A percentile compares a stretch with the other conserved stretches of the same genome.
Evolutionary conservation across 2,888 invertebrate genomes (phyloP).

Genomic region (Hybos culiciformis): DNA sequence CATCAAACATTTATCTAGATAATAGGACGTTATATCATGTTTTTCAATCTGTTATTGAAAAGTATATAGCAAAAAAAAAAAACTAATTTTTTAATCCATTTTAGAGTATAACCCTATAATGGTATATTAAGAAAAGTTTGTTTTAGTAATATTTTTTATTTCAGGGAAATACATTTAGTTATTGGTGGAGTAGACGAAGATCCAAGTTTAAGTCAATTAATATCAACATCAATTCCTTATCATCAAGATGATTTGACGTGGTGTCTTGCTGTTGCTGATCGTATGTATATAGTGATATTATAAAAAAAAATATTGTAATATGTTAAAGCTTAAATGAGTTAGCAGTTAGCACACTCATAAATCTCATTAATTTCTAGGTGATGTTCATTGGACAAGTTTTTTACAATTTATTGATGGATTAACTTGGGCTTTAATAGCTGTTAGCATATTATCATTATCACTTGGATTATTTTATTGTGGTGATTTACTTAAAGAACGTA

Average conservation of each 20-base stretch:
- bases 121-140: no score
- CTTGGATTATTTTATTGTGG: not conserved
- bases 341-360: no score
- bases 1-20: conserved; percentile 22
- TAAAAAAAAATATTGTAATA: no score
- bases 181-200: conserved; percentile 33
- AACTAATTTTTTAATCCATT: no score
- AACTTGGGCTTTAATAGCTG: conserved; percentile 1
- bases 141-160: not conserved
- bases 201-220: conserved; percentile 25
- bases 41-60: conserved; percentile 27
- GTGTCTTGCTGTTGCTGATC: conserved; percentile 29
- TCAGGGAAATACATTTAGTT: conserved; percentile 28
- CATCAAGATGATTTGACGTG: conserved; percentile 34
- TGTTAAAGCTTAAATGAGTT: no score
- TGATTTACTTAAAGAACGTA: not conserved
- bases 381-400: conserved; percentile 2
- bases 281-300: no score
- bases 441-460: not conserved
- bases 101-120: no score
- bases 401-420: conserved; percentile 1
- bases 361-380: no score
- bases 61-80: conserved; percentile 17
- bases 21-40: conserved; percentile 26
- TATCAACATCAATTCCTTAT: conserved; percentile 29